Base-by-base conservation (phyloP, 1,140 invertebrate species). In the Gryllus bimaculatus region DNA sequence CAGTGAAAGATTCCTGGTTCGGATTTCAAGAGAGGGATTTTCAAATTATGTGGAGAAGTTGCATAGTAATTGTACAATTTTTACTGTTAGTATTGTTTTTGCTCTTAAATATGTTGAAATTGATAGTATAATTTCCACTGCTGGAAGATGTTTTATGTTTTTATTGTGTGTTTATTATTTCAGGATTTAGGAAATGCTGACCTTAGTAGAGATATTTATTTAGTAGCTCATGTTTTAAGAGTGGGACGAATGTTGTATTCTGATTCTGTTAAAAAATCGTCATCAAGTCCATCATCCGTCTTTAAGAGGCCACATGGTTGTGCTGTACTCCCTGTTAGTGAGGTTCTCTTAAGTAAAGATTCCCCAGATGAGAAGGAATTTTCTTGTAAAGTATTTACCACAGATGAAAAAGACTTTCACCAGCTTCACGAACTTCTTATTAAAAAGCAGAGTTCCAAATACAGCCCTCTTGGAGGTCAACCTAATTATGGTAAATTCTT, bases 401-500 rank as follows among this genome's bases (percentile, higher is more conserved):
- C 92, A 66, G 95, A 96, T 84, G 96, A 98, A 84, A 96, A 95
- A 86, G 95, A 98, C 83, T 97, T 95, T 82, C 91, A 94, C 84
- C 92, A 95, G 82, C 85, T 97, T 78, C 95, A 96, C 85, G 95
- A 98, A 82, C 90, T 95, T 82, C 90, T 97, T 12, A 95, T 97
- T 80, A 91, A 90, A 82, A 90, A 95, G 86, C 91, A 95, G 84
- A 92, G 88, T 20, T 92, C 91, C 81, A 96, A 96, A 85, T 96
- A 91, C 83, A 95, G 91, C 80, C 91, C 92, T 47, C 82, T 95
- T 76, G 92, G 93, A 0, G 92, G 92, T 75, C 91, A 92, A 84
- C 90, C 90, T 39, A 92, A 92, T 83, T 92, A 92, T 84, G 92
- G 91, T 89, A 85, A 86, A 82, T 79, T 39, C 82, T 79, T 75